Evolutionary conservation across 1,140 invertebrate species (phyloP), one percentile per base, ranked within the genome.

Genomic region (Ridgeia piscesae): DNA sequence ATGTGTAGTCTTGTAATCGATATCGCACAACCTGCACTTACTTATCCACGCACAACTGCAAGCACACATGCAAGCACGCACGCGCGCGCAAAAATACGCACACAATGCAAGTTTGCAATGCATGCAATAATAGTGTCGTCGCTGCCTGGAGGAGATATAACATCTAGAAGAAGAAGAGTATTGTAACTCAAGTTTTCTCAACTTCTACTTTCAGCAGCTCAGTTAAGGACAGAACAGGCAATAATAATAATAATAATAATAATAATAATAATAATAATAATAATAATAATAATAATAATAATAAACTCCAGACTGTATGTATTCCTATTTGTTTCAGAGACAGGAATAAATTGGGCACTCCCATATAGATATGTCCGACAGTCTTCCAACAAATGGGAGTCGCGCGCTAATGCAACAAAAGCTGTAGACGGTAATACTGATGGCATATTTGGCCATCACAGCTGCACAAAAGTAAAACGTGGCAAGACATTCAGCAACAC

Each of bases 351-450:
- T 77, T 77, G 58, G 58, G 58, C 58, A 4, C 58, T 77, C 0
- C 2, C 2, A 77, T 0, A 77, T 21, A 1, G 27, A 4, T 21
- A 21, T 21, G 2, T 0, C 11, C 0, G 11, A 77, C 11, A 27
- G 0, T 0, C 14, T 21, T 21, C 0, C 27, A 77, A 1, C 11
- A 21, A 0, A 9, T 4, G 0, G 0, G 27, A 8, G 58, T 9
- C 58, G 17, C 58, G 2, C 4, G 58, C 58, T 21, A n/a, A n/a
- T n/a, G n/a, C n/a, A n/a, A 21, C 58, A 77, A 77, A 77, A 77
- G 58, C 58, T 8, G 58, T 77, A 27, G 58, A 77, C 27, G 58
- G 58, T 31, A 77, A 77, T 77, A 77, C 58, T 77, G 58, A 77
- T 77, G 58, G 58, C 0, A 21, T 77, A 77, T 77, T 77, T 77